Conservation (phyloP, 2,888 invertebrate genomes). For the Scelioninae gen. 1 region DNA sequence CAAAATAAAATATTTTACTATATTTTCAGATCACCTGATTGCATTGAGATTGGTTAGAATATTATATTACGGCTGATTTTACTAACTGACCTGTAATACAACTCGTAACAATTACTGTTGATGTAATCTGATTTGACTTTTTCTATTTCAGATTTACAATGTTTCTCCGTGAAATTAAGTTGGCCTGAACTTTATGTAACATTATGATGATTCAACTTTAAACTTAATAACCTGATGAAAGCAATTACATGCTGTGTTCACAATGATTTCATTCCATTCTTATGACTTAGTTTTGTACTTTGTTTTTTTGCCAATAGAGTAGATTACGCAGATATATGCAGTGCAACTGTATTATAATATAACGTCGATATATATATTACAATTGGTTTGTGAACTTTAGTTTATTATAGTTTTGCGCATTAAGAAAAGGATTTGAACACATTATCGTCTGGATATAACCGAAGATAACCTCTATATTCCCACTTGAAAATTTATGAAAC, state of each 20-base stretch:
- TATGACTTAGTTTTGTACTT: not conserved
- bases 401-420: constrained; percentile 15
- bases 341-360: constrained; percentile 8
- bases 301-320: not conserved
- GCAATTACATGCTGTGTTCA: not conserved
- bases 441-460: constrained; percentile 24
- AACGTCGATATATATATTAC: constrained; percentile 22
- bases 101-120: constrained; percentile 2
- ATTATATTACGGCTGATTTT: not conserved
- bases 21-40: constrained; percentile 6
- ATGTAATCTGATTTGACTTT: constrained; percentile 1
- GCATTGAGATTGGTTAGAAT: constrained; percentile 5
- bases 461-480: constrained; percentile 29
- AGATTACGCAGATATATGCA: not conserved
- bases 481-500: constrained; percentile 52
- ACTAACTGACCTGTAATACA: not conserved
- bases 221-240: not conserved
- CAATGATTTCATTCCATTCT: not conserved
- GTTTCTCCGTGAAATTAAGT: not conserved
- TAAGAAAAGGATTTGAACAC: constrained; percentile 23
- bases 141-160: not conserved
- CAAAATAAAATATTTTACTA: not conserved
- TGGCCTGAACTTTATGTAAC: not conserved
- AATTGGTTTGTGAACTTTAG: constrained; percentile 2
- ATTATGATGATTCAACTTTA: not conserved